Base-by-base conservation (phyloP, 2,888 invertebrate species). In the Lymantria monacha region DNA sequence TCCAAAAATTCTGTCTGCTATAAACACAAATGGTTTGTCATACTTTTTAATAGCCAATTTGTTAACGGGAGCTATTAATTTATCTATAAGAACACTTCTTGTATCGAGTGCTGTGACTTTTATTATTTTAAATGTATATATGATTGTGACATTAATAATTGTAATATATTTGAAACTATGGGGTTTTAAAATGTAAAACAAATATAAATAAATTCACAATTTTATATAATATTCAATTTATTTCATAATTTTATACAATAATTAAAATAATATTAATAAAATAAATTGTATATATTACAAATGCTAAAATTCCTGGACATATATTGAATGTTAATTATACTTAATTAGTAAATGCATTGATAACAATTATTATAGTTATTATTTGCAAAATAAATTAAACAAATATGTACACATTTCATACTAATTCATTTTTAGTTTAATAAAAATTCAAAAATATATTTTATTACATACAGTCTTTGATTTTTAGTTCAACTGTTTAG, bases 31-130 rank as follows among this genome's bases (percentile, higher is more conserved):
- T 86, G 97, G 96, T 0, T 85, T 98, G 31, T 75, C 93, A n/a
- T 96, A 95, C 80, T 99, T 99, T 79, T 85, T 99, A 48, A 60
- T 95, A 11, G 94, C 95, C 0, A 99, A 99, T 89, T 61, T 98
- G 31, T 75, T 96, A 12, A 99, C 98, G 0, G 98, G 98, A 9
- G 72, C 93, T 3, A 91, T 97, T 7, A 98, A 98, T 87, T 88
- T 97, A 73, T 82, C 87, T 10, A 82, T 96, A 11, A 87, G 92
- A 57, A 96, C 98, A 3, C 80, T 93, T 47, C 77, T 92, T 3
- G 79, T 93, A 3, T 75, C 80, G 22, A 67, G 70, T 13, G 11
- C 57, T 11, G 60, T 68, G 33, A 91, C 93, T 69, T 78, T 95
- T 61, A 3, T 90, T 0, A 92, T 95, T 69, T 76, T 95, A 56